Evolutionary conservation across 1,140 invertebrate species (phyloP), one percentile per base, ranked within the genome.

Genomic region (Lycorma delicatula): DNA sequence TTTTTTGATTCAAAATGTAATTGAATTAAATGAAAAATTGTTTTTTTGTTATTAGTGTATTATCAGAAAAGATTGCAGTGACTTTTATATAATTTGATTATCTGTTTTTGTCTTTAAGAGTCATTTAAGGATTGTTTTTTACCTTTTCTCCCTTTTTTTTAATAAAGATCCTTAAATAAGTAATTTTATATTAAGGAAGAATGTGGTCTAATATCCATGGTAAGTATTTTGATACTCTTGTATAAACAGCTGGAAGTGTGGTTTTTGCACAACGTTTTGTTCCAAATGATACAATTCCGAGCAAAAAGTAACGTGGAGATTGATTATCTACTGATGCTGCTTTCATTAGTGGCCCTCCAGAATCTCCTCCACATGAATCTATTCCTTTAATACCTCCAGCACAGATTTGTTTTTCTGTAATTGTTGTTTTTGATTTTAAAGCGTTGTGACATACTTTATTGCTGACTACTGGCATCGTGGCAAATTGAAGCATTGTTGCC

Each of bases 201-300:
- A 54, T 22, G 22, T 20, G 16, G 28, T 56, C 55, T 16, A 56
- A 49, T 16, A 88, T 85, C 84, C 85, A 88, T 56, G 79, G 75
- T 12, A 86, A 55, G 64, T 81, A 86, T 18, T 77, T 73, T 0
- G 81, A 79, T 0, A 86, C 77, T 28, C 82, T 71, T 0, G 83
- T 86, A 61, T 87, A 87, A 6, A 87, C 74, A 0, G 80, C 82
- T 0, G 84, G 79, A 25, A 69, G 66, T 22, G 74, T 70, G 0
- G 71, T 70, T 12, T 72, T 61, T 0, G 75, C 82, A 64, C 83
- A 86, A 5, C 68, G 69, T 47, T 74, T 75, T 2, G 47, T 3
- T 1, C 82, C 82, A 65, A 82, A 84, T 5, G 82, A 84, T 0
- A 81, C 82, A 20, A 86, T 72, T 0, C 82, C 83, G 47, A 80